Conservation (phyloP, 30 jellyfish, hydroid and myxozoan species). For the Turritopsis dohrnii region DNA sequence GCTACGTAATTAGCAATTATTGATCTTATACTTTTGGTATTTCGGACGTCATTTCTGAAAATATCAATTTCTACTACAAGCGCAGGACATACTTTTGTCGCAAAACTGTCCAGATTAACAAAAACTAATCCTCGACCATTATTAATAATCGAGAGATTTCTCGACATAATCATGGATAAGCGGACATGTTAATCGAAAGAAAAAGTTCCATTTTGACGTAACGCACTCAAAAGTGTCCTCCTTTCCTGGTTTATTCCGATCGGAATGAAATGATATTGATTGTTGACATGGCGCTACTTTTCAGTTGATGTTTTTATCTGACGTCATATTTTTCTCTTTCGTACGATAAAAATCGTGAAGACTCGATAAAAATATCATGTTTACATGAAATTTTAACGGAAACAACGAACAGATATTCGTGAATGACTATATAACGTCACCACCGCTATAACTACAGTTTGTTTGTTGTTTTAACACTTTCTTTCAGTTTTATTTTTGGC, state of each 20-base stretch:
- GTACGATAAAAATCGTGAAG: not conserved
- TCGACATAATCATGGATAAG: not conserved
- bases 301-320: too few relatives aligned
- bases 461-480: too few relatives aligned
- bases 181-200: not conserved
- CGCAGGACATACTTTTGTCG: too few relatives aligned
- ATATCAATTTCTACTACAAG: too few relatives aligned
- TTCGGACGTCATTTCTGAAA: too few relatives aligned
- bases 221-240: not conserved
- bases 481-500: too few relatives aligned
- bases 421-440: not conserved
- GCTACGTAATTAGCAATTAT: too few relatives aligned
- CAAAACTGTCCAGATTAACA: too few relatives aligned
- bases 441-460: not conserved
- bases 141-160: not conserved
- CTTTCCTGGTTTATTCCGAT: not conserved
- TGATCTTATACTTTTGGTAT: too few relatives aligned
- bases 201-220: not conserved
- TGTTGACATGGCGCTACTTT: too few relatives aligned
- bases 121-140: not conserved
- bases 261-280: not conserved
- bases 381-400: not conserved
- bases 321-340: not conserved
- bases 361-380: not conserved
- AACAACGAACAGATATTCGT: not conserved